phyloP scores from a whole-genome alignment of 2,888 invertebrate genomes.

The Lasius platythorax region DNA sequence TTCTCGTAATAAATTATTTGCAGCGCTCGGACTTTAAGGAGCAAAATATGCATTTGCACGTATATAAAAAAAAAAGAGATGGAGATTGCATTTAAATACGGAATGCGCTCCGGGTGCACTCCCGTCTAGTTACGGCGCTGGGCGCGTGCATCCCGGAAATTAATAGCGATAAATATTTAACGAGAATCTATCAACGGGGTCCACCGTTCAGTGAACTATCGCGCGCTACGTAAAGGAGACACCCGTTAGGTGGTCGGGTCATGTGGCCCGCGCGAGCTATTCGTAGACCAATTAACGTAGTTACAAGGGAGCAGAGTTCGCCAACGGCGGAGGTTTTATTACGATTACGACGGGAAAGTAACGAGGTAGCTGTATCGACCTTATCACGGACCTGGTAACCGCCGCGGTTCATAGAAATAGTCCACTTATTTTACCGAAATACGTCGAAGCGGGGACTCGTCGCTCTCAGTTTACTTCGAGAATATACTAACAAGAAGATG shows the following conservation, averaged over 20 bases:
- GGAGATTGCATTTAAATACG: neutral
- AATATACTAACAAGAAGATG: slow-evolving; percentile 7
- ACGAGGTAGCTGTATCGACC: slow-evolving; percentile 74
- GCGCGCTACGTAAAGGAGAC: slow-evolving; percentile 55
- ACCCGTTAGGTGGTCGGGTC: slow-evolving; percentile 72
- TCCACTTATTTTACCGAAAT: slow-evolving; percentile 52
- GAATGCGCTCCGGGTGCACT: neutral
- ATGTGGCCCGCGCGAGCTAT: slow-evolving; percentile 62
- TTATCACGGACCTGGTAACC: slow-evolving; percentile 62
- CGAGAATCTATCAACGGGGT: slow-evolving; percentile 28
- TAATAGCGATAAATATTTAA: slow-evolving; percentile 53
- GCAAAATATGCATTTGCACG: neutral
- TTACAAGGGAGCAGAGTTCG: slow-evolving; percentile 72
- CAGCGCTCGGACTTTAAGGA: neutral
- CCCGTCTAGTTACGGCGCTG: neutral
- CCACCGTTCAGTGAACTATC: slow-evolving; percentile 26
- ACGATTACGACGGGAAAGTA: slow-evolving; percentile 74
- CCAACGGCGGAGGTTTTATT: slow-evolving; percentile 72
- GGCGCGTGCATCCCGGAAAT: slow-evolving; percentile 4
- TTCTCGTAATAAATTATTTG: neutral
- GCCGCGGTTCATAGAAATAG: slow-evolving; percentile 53
- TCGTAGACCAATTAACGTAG: slow-evolving; percentile 74
- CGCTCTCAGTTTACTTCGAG: neutral
- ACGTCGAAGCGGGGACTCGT: neutral
- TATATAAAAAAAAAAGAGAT: neutral